A percentile compares a stretch with the other conserved stretches of the same genome.
Conservation (phyloP, 2,888 invertebrate species). For the Tipula unca region DNA sequence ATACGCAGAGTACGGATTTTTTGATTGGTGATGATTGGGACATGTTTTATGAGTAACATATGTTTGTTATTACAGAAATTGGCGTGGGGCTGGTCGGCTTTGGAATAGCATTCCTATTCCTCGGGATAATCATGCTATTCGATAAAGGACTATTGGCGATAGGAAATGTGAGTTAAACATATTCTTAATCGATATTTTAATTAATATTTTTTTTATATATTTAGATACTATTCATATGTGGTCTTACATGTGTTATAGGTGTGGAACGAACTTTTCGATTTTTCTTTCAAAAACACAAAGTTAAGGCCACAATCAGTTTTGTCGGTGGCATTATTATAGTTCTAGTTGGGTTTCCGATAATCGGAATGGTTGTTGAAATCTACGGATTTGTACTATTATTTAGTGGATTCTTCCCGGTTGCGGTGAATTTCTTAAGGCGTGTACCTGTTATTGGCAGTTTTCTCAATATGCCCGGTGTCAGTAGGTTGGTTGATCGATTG, state of each 20-base stretch:
- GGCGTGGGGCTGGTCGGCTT: slow-evolving; percentile 95
- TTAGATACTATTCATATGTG: slow-evolving; percentile 92
- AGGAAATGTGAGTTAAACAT: slow-evolving; percentile 79
- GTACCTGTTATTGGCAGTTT: slow-evolving; percentile 86
- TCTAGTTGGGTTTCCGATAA: slow-evolving; percentile 87
- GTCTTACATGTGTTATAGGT: slow-evolving; percentile 93
- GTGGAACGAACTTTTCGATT: slow-evolving; percentile 90
- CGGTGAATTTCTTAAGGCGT: slow-evolving; percentile 87
- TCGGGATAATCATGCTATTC: slow-evolving; percentile 87
- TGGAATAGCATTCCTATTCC: slow-evolving; percentile 88
- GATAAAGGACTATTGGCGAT: slow-evolving; percentile 97
- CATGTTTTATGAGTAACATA: background rate
- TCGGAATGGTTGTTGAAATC: slow-evolving; percentile 93
- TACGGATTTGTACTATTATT: slow-evolving; percentile 89
- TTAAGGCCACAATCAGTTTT: slow-evolving; percentile 81
- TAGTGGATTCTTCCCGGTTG: slow-evolving; percentile 96
- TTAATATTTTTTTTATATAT: slow-evolving; percentile 35
- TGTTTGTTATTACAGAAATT: slow-evolving; percentile 64
- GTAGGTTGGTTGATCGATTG: slow-evolving; percentile 71
- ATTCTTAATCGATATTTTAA: background rate
- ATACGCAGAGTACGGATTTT: slow-evolving; percentile 66
- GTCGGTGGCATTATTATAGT: slow-evolving; percentile 90
- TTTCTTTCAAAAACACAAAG: slow-evolving; percentile 95
- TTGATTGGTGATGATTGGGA: background rate
- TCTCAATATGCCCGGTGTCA: slow-evolving; percentile 81